A percentile compares a stretch with the other conserved stretches of the same genome.
These are phyloP conservation scores for Crypturellus tataupa DNA, from an alignment of 2,797 vertebrate species.

Conservation along the genomic window DNA sequence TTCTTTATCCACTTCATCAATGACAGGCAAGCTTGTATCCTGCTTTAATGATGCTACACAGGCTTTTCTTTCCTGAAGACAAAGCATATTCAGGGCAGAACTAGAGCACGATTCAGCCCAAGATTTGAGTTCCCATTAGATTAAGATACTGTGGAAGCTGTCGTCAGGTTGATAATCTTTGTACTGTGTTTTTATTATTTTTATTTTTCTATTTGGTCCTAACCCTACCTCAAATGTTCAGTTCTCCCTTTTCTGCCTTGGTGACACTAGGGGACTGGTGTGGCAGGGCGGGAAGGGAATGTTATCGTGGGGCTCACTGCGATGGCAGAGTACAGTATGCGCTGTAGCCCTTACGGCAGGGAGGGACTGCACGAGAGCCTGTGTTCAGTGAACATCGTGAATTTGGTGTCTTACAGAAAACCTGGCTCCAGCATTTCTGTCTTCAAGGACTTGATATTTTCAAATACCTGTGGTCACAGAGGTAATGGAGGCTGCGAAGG, in stretches of 20 bases:
- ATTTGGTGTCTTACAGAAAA: neutral
- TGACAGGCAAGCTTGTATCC: neutral
- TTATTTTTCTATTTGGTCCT: neutral
- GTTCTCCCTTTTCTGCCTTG: neutral
- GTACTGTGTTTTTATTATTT: neutral
- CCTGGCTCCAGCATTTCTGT: neutral
- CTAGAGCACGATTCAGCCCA: neutral
- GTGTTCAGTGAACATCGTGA: fast-evolving
- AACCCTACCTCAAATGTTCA: neutral
- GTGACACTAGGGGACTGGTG: neutral
- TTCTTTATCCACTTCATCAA: neutral
- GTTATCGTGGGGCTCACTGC: fast-evolving
- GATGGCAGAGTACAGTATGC: neutral
- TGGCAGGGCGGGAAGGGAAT: neutral
- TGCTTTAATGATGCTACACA: neutral
- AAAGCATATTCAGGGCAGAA: neutral
- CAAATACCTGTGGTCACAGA: neutral
- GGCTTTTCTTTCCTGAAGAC: neutral
- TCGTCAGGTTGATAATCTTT: neutral
- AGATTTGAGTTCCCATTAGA: neutral
- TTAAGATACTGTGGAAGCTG: neutral
- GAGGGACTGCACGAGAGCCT: neutral
- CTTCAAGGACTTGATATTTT: fast-evolving
- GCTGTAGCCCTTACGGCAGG: neutral
- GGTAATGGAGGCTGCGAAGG: neutral